Evolutionary conservation across 2,113 vertebrate genomes (phyloP).

Genomic region (Scortum barcoo): DNA sequence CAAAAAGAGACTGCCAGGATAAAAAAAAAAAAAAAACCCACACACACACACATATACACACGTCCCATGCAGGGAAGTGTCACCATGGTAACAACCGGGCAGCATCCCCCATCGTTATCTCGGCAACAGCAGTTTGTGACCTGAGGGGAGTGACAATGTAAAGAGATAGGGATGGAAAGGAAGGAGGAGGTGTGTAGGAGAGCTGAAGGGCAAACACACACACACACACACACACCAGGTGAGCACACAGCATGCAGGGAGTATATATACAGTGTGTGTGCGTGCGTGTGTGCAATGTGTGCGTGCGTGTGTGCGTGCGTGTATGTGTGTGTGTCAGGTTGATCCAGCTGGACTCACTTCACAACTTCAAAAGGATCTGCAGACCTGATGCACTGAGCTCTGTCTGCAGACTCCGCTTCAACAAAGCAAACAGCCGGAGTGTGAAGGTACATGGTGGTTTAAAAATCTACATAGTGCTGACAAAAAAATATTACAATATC

Average conservation of each 20-base stretch:
- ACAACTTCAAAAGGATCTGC: conserved; percentile 9
- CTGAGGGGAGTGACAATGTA: conserved; percentile 31
- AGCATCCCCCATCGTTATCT: conserved; percentile 59
- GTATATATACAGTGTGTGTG: background rate
- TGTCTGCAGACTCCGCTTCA: background rate
- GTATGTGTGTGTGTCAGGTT: conserved; percentile 15
- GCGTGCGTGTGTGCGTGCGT: background rate
- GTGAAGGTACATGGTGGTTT: background rate
- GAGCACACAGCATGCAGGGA: background rate
- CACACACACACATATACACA: conserved; percentile 1
- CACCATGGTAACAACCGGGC: conserved; percentile 67
- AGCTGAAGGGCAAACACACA: conserved; percentile 36
- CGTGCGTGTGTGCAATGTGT: background rate
- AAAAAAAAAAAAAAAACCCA: conserved; percentile 22
- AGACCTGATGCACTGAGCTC: background rate
- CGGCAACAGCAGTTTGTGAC: conserved; percentile 55
- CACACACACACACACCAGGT: background rate
- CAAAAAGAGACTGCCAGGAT: conserved; percentile 18
- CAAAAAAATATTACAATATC: background rate
- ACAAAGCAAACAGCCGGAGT: background rate
- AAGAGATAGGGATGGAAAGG: conserved; percentile 8
- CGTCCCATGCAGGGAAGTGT: conserved; percentile 20
- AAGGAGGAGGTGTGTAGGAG: conserved; percentile 10
- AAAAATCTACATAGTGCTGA: background rate
- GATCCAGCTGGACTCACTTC: conserved; percentile 24